phyloP scores from a whole-genome alignment of 2,113 vertebrate species.

The Rhinoptilus africanus region DNA sequence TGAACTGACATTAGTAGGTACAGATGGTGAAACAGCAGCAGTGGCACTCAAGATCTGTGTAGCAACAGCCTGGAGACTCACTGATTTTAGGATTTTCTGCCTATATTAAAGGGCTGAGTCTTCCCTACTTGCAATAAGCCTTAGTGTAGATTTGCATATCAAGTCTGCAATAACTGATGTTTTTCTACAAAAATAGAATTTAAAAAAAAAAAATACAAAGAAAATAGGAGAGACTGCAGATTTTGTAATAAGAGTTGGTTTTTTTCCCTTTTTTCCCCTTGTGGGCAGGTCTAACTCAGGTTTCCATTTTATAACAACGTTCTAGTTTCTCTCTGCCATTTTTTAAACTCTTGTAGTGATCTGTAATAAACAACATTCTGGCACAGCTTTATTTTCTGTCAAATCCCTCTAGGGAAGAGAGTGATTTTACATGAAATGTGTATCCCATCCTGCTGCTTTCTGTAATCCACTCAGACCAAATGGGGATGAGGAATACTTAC shows the following conservation, averaged over 20 bases:
- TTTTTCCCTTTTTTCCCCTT: neutral
- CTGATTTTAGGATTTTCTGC: neutral
- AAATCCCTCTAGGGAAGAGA: neutral
- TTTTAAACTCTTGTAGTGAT: neutral
- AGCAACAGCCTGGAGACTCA: neutral
- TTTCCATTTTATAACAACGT: neutral
- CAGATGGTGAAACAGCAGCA: neutral
- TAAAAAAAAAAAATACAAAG: neutral
- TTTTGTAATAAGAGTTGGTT: neutral
- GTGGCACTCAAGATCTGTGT: neutral
- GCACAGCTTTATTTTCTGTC: conserved; percentile 9
- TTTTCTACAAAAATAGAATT: neutral
- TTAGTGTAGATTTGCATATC: neutral
- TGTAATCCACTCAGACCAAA: conserved; percentile 28
- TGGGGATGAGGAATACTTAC: neutral
- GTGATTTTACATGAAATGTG: neutral
- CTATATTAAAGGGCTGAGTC: neutral
- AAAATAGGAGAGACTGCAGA: neutral
- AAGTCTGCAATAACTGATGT: neutral
- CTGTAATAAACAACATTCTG: conserved; percentile 17
- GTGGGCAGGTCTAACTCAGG: neutral
- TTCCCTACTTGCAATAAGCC: neutral
- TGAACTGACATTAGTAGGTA: neutral
- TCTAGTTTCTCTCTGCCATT: neutral
- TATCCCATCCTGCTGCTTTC: neutral